Percentiles rank a stretch among this genome's conserved stretches.
These are phyloP conservation scores for Pseudomyrmex dendroicus DNA, from an alignment of 1,140 invertebrate species.

Conservation along the genomic window DNA sequence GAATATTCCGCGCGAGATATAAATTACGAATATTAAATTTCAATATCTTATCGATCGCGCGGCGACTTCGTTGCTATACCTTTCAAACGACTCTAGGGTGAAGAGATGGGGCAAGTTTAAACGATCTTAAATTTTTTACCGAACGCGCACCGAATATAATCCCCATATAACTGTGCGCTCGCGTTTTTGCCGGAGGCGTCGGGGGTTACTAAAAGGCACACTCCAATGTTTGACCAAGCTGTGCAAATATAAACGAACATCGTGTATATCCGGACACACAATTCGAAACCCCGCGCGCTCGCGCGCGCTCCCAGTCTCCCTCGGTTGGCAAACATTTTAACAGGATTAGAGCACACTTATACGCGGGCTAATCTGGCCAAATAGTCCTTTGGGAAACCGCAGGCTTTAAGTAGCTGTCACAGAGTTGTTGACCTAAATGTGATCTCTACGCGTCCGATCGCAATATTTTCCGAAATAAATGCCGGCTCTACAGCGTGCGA, in stretches of 20 bases:
- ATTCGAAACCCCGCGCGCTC: conserved; percentile 74
- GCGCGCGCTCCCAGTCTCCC: conserved; percentile 72
- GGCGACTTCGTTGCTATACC: too few relatives aligned
- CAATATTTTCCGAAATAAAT: conserved; percentile 32
- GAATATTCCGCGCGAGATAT: background rate
- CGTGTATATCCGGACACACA: conserved; percentile 74
- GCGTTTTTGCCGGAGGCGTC: conserved; percentile 78
- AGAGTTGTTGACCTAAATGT: conserved; percentile 74
- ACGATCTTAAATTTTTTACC: conserved; percentile 53
- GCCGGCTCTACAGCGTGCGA: too few relatives aligned
- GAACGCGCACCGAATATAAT: conserved; percentile 69
- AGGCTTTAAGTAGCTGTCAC: conserved; percentile 80
- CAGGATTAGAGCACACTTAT: conserved; percentile 83
- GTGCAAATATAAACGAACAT: conserved; percentile 82
- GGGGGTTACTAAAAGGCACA: conserved; percentile 82
- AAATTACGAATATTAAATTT: conserved; percentile 11
- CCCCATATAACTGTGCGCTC: conserved; percentile 72
- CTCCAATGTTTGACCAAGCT: conserved; percentile 84
- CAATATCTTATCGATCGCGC: background rate
- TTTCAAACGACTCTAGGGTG: background rate
- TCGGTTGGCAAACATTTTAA: conserved; percentile 84
- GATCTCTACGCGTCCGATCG: conserved; percentile 73
- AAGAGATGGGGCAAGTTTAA: background rate
- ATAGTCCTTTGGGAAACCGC: conserved; percentile 79
- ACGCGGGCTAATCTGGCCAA: conserved; percentile 80